Base-by-base conservation (phyloP, 2,888 invertebrate species). In the Campopleginae sp. region DNA sequence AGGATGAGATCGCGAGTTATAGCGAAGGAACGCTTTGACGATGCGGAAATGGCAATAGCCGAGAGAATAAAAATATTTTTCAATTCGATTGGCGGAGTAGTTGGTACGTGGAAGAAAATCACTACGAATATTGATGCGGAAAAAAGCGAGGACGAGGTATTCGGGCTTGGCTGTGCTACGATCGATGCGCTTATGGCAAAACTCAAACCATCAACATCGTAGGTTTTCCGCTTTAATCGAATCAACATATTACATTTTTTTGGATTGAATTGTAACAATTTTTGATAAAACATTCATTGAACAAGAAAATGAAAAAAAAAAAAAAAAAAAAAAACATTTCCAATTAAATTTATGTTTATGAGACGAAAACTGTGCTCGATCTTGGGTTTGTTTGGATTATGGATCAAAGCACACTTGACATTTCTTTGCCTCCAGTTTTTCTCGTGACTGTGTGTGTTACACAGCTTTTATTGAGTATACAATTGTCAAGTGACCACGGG, bases 381-480 rank as follows among this genome's bases (percentile, higher is more conserved):
- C 19, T 10, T 19, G 31, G 5, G 27, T 44, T 74, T 44, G 17
- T 74, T 74, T 44, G 78, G 68, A 46, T 63, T 58, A 66, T 19
- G 61, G 33, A 63, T 23, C 19, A 38, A 51, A 19, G 31, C 42
- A 33, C 10, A 74, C 83, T 84, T 84, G 78, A 86, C 83, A 84
- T 80, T 88, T n/a, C 48, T 61, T 80, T 87, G 85, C 80, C 87
- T 87, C 38, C 80, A 86, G 88, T 74, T 87, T 86, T 86, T 83
- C 23, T 65, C 65, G 46, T 33, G 48, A 58, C 54, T 86, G 85
- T 84, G 84, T 72, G 75, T 83, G 58, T 87, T 79, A 61, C 48
- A 65, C 54, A 27, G 66, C 54, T 77, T 77, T 81, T 51, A 31
- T 51, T 33, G 58, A 42, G n/a, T 42, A n/a, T n/a, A 46, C 31